Conservation (phyloP, 2,888 invertebrate species). For the Eupithecia abbreviata region DNA sequence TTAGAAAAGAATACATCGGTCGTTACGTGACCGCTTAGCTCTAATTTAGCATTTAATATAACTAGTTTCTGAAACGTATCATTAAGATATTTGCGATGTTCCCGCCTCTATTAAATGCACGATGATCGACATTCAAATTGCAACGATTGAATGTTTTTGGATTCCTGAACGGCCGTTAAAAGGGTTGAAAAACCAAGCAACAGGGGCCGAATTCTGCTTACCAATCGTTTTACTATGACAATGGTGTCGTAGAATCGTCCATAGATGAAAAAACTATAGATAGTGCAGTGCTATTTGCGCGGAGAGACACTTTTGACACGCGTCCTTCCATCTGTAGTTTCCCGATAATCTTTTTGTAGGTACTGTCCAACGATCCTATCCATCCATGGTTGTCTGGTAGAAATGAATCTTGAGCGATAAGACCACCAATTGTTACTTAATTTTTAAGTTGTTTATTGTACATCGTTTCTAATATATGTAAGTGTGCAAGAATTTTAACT, state of each 20-base stretch:
- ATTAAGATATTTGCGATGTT: conserved; percentile 61
- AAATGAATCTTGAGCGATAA: too few relatives aligned
- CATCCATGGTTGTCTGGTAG: too few relatives aligned
- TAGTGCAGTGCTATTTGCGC: too few relatives aligned
- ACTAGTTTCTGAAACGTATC: conserved; percentile 57
- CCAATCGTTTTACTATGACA: background rate
- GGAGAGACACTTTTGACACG: too few relatives aligned
- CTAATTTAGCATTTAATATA: conserved; percentile 68
- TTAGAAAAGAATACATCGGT: conserved; percentile 55
- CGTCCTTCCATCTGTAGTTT: too few relatives aligned
- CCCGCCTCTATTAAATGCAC: conserved; percentile 50
- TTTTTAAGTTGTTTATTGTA: too few relatives aligned
- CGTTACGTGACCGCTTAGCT: conserved; percentile 73
- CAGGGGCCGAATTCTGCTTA: background rate
- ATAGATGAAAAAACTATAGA: too few relatives aligned
- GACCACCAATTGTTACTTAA: too few relatives aligned
- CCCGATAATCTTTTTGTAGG: too few relatives aligned
- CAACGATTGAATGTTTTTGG: conserved; percentile 29
- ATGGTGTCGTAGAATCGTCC: background rate
- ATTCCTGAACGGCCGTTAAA: conserved; percentile 15
- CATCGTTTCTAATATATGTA: too few relatives aligned
- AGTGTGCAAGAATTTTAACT: too few relatives aligned
- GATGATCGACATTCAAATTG: conserved; percentile 54
- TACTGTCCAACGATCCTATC: too few relatives aligned
- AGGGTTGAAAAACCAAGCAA: conserved; percentile 13